phyloP scores from a whole-genome alignment of 2,113 vertebrate genomes.

The Piaya cayana region DNA sequence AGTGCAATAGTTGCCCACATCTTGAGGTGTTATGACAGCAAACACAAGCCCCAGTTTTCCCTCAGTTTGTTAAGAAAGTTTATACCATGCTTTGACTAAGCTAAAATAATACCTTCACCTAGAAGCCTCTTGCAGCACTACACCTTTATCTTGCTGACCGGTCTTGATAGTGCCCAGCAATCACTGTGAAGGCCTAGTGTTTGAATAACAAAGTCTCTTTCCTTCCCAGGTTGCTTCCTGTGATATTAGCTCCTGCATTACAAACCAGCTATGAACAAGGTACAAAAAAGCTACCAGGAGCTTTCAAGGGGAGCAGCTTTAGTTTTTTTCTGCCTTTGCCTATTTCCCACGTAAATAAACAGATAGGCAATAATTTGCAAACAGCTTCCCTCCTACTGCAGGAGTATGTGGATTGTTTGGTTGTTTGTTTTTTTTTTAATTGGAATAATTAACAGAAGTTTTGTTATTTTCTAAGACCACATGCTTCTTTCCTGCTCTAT shows the following conservation, averaged over 20 bases:
- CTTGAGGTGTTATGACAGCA: background rate
- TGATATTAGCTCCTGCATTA: background rate
- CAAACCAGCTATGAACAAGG: background rate
- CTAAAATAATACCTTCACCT: background rate
- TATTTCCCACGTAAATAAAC: constrained; percentile 17
- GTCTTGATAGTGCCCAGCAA: background rate
- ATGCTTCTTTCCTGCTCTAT: background rate
- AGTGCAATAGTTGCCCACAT: background rate
- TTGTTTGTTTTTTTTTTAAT: background rate
- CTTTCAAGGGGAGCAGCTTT: background rate
- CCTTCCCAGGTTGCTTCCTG: background rate
- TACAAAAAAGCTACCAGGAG: background rate
- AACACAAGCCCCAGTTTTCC: background rate
- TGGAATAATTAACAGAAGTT: constrained; percentile 14
- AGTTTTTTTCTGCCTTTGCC: background rate
- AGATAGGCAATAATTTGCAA: constrained; percentile 37
- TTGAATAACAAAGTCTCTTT: background rate
- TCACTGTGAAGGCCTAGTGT: background rate
- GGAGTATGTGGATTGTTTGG: background rate
- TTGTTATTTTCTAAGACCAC: constrained; percentile 18
- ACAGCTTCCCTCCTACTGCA: background rate
- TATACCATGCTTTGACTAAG: background rate
- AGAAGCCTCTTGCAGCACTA: background rate
- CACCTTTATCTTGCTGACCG: background rate
- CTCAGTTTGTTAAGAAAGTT: background rate